Conservation (phyloP, 1,140 invertebrate genomes). For the Pseudachorutes palmiensis region DNA sequence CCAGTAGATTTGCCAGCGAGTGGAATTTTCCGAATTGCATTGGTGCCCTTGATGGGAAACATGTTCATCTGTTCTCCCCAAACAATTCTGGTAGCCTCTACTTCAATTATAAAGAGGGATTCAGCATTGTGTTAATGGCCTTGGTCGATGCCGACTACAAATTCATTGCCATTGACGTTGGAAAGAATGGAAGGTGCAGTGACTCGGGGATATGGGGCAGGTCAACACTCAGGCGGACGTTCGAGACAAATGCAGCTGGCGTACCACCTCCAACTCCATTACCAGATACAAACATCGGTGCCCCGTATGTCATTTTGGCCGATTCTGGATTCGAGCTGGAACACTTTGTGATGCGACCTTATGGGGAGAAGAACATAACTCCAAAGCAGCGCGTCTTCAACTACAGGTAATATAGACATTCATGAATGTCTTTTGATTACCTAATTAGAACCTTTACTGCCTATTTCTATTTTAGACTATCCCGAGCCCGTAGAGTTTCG, state of each 20-base stretch:
- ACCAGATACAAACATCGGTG: not conserved
- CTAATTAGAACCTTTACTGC: not conserved
- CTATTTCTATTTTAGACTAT: constrained; percentile 32
- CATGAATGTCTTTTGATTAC: not conserved
- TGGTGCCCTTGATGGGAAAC: constrained; percentile 41
- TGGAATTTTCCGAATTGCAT: constrained; percentile 41
- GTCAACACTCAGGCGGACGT: not conserved
- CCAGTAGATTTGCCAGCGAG: constrained; percentile 33
- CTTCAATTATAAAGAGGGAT: constrained; percentile 42
- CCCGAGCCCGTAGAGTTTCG: constrained; percentile 34
- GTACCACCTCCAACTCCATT: not conserved
- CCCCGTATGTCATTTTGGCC: constrained; percentile 14
- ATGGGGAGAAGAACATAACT: not conserved
- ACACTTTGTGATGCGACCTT: not conserved
- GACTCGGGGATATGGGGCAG: not conserved
- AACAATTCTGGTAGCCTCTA: constrained; percentile 33
- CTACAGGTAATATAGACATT: constrained; percentile 4
- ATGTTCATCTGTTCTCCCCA: constrained; percentile 37
- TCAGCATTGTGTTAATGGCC: constrained; percentile 41
- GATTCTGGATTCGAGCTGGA: constrained; percentile 10
- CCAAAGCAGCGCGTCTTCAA: constrained; percentile 4
- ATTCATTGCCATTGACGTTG: constrained; percentile 42
- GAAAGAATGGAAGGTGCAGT: not conserved
- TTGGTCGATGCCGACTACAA: constrained; percentile 42
- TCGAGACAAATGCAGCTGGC: not conserved